These are phyloP conservation scores for Chloroclysta siterata DNA, from an alignment of 2,888 invertebrate species.

Conservation along the genomic window DNA sequence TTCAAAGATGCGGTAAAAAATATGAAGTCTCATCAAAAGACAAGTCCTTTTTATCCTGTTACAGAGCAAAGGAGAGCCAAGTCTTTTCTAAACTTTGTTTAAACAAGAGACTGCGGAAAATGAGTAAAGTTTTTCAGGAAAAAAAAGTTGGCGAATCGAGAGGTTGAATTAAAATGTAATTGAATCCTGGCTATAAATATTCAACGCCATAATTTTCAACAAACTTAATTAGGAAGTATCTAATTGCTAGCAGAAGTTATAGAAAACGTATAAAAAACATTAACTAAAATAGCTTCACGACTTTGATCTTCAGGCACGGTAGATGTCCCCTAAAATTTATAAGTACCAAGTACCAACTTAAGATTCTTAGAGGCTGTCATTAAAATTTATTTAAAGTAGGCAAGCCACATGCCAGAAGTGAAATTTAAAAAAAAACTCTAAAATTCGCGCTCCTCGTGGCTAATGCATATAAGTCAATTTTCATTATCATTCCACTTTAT, in stretches of 20 bases:
- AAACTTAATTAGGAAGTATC: slow-evolving; percentile 9
- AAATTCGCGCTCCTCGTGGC: too few relatives aligned
- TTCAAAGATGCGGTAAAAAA: slow-evolving; percentile 12
- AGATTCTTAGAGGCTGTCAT: too few relatives aligned
- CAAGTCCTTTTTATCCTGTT: slow-evolving; percentile 70
- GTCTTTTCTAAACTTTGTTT: slow-evolving; percentile 69
- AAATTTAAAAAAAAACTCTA: too few relatives aligned
- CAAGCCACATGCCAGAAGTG: too few relatives aligned
- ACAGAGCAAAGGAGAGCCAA: slow-evolving; percentile 62
- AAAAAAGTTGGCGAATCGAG: slow-evolving; percentile 68
- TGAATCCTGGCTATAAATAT: slow-evolving; percentile 55
- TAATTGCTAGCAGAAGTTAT: slow-evolving; percentile 17
- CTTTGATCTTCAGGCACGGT: too few relatives aligned
- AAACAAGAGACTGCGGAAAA: slow-evolving; percentile 75
- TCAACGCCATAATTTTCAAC: slow-evolving; percentile 46
- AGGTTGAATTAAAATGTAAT: slow-evolving; percentile 69
- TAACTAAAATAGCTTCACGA: too few relatives aligned
- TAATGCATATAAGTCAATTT: too few relatives aligned
- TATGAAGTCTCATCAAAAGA: slow-evolving; percentile 60
- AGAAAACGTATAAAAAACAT: too few relatives aligned
- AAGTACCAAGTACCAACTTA: too few relatives aligned
- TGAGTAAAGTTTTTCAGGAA: slow-evolving; percentile 72
- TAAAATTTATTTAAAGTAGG: too few relatives aligned
- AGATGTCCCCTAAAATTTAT: too few relatives aligned
- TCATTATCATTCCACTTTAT: too few relatives aligned